Conservation (phyloP, 1,140 invertebrate genomes). For the Choristoneura fumiferana region DNA sequence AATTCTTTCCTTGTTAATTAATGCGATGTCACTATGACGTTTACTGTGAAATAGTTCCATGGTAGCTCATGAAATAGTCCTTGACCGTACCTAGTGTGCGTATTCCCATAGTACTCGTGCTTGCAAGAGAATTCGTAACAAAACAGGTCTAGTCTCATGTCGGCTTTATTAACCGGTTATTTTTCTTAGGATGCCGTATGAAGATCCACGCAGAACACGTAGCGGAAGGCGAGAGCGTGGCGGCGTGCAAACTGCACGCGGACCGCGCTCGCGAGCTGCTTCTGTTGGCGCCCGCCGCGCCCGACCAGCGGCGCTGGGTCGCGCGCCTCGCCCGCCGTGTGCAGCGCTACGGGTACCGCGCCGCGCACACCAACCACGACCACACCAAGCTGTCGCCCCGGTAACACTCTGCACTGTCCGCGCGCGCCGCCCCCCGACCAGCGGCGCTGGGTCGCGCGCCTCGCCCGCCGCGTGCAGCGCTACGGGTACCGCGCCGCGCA, state of each 20-base stretch:
- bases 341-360: constrained; percentile 95
- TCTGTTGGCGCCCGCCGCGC: constrained; percentile 88
- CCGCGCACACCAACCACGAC: constrained; percentile 82
- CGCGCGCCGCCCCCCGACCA: constrained; percentile 93
- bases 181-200: constrained; percentile 90
- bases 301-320: constrained; percentile 97
- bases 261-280: constrained; percentile 96
- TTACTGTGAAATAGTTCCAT: no score
- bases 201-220: constrained; percentile 98
- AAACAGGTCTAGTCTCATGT: no score
- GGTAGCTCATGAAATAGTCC: no score
- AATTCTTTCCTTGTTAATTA: no score
- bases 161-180: no score
- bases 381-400: constrained; percentile 71
- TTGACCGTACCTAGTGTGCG: no score
- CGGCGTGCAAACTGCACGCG: constrained; percentile 95
- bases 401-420: constrained; percentile 66
- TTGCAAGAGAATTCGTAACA: no score
- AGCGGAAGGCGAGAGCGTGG: constrained; percentile 89
- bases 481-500: constrained; percentile 95
- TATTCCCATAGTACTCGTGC: no score
- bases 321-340: constrained; percentile 93
- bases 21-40: no score
- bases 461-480: constrained; percentile 95
- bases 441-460: constrained; percentile 93